These are phyloP conservation scores for Phyllotreta cruciferae DNA, from an alignment of 2,888 invertebrate genomes.

Conservation along the genomic window DNA sequence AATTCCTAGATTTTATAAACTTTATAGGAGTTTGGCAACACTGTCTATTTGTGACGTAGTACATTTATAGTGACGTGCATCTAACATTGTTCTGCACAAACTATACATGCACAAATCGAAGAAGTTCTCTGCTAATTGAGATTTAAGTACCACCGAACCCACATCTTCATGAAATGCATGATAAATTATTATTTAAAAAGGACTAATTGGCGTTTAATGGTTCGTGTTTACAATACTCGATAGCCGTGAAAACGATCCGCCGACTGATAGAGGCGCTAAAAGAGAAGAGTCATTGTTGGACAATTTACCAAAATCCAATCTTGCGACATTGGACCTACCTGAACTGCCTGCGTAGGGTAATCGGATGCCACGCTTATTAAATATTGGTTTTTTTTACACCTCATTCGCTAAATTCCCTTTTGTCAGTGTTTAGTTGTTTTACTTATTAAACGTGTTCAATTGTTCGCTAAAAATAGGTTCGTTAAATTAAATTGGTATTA, in stretches of 20 bases:
- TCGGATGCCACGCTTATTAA: not conserved
- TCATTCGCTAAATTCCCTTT: too few relatives aligned
- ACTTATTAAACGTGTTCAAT: too few relatives aligned
- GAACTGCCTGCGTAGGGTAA: not conserved
- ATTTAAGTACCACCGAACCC: slow-evolving; percentile 42
- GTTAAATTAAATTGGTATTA: too few relatives aligned
- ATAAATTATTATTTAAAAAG: slow-evolving; percentile 52
- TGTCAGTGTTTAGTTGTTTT: too few relatives aligned
- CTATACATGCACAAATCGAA: not conserved
- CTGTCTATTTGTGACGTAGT: too few relatives aligned
- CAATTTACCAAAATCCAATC: slow-evolving; percentile 44
- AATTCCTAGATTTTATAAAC: too few relatives aligned
- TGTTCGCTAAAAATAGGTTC: too few relatives aligned
- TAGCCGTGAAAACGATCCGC: slow-evolving; percentile 38
- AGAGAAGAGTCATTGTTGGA: slow-evolving; percentile 46
- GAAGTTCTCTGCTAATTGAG: slow-evolving; percentile 36
- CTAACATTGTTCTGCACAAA: not conserved
- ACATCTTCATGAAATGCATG: slow-evolving; percentile 41
- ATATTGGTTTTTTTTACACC: too few relatives aligned
- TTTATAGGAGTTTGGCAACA: too few relatives aligned
- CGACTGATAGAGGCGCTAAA: slow-evolving; percentile 31
- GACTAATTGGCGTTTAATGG: slow-evolving; percentile 49
- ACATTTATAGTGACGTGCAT: too few relatives aligned
- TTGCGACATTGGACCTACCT: slow-evolving; percentile 1
- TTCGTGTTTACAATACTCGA: slow-evolving; percentile 38